Percentiles rank a stretch among this genome's conserved stretches.
phyloP scores from a whole-genome alignment of 2,888 invertebrate genomes.

The Epistrophe eligans region DNA sequence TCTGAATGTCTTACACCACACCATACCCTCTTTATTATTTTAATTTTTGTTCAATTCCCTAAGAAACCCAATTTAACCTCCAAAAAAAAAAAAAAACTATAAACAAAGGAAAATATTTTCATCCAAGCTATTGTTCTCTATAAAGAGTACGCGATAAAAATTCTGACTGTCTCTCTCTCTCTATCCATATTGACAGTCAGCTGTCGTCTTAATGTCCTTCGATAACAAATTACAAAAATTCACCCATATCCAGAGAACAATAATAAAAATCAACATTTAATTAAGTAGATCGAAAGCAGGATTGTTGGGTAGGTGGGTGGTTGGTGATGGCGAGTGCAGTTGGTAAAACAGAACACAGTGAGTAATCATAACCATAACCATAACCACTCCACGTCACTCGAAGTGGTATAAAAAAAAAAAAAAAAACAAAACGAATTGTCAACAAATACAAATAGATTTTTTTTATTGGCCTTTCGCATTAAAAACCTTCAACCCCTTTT shows the following conservation, averaged over 20 bases:
- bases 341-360: background rate
- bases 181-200: background rate
- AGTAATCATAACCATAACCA: conserved; percentile 10
- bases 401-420: background rate
- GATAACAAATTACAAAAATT: conserved; percentile 11
- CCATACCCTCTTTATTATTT: too few relatives aligned
- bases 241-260: background rate
- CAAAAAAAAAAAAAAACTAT: background rate
- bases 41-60: background rate
- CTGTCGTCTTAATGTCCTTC: conserved; percentile 26
- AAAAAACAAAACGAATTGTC: conserved; percentile 4
- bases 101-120: background rate
- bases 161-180: background rate
- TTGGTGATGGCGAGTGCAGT: background rate
- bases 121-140: background rate
- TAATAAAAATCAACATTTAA: conserved; percentile 50
- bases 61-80: background rate
- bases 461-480: conserved; percentile 26
- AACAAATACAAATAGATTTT: conserved; percentile 35
- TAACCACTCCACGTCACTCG: background rate
- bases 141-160: background rate
- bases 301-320: too few relatives aligned
- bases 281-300: conserved; percentile 1
- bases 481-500: conserved; percentile 56
- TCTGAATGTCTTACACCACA: background rate